Evolutionary conservation across 2,113 vertebrate genomes (phyloP).

Genomic region (Melanotaenia duboulayi): DNA sequence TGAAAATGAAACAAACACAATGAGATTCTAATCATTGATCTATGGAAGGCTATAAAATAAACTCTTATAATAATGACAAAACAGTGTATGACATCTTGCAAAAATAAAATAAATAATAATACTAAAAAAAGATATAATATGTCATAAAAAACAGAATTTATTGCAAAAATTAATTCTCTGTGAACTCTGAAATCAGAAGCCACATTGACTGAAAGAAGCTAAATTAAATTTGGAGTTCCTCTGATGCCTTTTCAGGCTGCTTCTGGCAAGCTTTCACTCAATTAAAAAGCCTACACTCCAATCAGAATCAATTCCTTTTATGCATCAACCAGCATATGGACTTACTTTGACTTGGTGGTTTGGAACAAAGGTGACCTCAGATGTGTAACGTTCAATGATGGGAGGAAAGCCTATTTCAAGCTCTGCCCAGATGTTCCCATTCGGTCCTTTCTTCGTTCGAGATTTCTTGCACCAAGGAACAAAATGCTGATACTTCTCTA

Average conservation of each 20-base stretch:
- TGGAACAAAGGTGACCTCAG: constrained; percentile 79
- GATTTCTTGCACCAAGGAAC: constrained; percentile 87
- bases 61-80: not conserved
- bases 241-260: no score
- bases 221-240: no score
- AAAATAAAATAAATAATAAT: no score
- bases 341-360: constrained; percentile 82
- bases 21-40: not conserved
- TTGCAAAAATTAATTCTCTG: no score
- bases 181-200: no score
- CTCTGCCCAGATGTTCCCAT: constrained; percentile 57
- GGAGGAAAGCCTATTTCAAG: constrained; percentile 86
- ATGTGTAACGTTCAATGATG: constrained; percentile 79
- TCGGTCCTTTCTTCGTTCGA: constrained; percentile 54
- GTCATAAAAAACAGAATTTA: not conserved
- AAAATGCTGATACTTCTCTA: constrained; percentile 82
- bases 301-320: not conserved
- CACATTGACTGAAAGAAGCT: no score
- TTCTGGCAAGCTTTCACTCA: no score
- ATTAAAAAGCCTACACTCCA: no score
- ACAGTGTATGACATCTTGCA: not conserved
- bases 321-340: not conserved
- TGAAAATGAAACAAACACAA: not conserved
- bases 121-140: no score
- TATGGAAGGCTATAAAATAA: not conserved